Conservation (phyloP, 2,797 vertebrate genomes). For the Sarcoramphus papa region DNA sequence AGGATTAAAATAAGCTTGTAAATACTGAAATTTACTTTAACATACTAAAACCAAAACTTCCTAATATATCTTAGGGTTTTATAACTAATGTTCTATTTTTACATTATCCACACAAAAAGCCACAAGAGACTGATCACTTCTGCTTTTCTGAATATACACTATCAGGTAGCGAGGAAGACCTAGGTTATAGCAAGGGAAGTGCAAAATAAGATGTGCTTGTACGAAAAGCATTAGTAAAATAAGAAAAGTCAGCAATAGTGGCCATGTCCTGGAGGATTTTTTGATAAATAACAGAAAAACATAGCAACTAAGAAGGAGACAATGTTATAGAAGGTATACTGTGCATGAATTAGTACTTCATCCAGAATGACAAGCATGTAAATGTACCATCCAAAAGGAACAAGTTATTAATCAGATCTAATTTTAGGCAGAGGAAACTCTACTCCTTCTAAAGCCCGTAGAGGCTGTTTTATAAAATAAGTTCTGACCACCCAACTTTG, state of each 20-base stretch:
- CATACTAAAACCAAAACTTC: neutral
- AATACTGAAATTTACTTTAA: neutral
- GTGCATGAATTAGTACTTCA: neutral
- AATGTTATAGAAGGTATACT: neutral
- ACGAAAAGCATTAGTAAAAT: neutral
- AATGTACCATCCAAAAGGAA: accelerated
- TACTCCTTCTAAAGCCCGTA: neutral
- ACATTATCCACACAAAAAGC: neutral
- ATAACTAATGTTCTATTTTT: neutral
- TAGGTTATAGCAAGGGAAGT: neutral
- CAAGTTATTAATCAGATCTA: neutral
- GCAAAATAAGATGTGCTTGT: neutral
- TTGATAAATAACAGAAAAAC: neutral
- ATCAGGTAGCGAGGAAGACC: neutral
- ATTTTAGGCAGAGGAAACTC: neutral
- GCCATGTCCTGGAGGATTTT: neutral
- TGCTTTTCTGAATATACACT: neutral
- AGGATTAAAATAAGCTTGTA: neutral
- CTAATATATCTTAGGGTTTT: neutral
- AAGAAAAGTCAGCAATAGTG: neutral
- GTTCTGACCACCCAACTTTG: neutral
- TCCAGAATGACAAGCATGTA: neutral
- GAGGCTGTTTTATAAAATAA: neutral
- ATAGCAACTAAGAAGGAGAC: neutral
- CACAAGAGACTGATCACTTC: neutral